phyloP scores from a whole-genome alignment of 2,113 vertebrate genomes.

The Paramisgurnus dabryanus region DNA sequence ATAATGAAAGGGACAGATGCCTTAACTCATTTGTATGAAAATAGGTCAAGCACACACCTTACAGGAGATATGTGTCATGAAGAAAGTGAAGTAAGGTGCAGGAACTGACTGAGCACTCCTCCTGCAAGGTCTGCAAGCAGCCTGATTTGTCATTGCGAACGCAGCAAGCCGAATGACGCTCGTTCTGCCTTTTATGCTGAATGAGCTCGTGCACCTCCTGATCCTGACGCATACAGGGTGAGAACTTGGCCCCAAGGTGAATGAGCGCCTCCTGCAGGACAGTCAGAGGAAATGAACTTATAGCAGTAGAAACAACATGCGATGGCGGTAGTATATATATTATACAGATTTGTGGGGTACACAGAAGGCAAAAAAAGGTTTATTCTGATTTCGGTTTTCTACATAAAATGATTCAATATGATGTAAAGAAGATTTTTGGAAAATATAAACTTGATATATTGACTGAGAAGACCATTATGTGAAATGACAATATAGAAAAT shows the following conservation, averaged over 20 bases:
- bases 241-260: conserved; percentile 97
- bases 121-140: conserved; percentile 91
- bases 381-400: too few species aligned
- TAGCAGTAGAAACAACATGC: not conserved
- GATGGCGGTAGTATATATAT: not conserved
- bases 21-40: not conserved
- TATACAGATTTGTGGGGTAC: too few species aligned
- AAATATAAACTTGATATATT: too few species aligned
- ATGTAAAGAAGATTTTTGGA: too few species aligned
- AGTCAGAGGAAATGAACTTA: not conserved
- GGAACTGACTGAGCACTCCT: conserved; percentile 91
- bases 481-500: too few species aligned
- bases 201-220: conserved; percentile 91
- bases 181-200: conserved; percentile 80
- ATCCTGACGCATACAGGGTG: conserved; percentile 97
- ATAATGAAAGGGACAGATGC: not conserved
- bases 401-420: too few species aligned
- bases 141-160: conserved; percentile 95
- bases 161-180: conserved; percentile 92
- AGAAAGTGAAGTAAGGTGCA: not conserved
- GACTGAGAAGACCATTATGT: too few species aligned
- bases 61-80: not conserved
- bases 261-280: conserved; percentile 88
- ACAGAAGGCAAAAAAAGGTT: too few species aligned
- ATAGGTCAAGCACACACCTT: not conserved